Base-by-base conservation (phyloP, 2,113 vertebrate species). In the Elanoides forficatus region DNA sequence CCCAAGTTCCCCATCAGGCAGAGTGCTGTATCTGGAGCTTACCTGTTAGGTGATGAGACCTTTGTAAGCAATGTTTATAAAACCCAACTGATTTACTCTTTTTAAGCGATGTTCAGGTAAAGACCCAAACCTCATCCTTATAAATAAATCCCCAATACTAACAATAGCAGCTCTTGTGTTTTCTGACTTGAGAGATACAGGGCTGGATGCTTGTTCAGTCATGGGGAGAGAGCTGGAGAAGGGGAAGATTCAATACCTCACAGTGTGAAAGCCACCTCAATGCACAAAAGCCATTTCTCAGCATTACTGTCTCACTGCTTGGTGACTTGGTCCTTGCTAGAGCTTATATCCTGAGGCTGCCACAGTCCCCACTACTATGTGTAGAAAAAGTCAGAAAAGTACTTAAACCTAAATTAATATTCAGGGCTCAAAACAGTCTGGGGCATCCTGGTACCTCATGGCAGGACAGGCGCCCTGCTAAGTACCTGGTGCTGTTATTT, bases 111-210 rank as follows among this genome's bases (percentile, higher is more conserved):
- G 50, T 47, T 90, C 53, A 81, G 36, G 32, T 32, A 56, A 82
- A 72, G 13, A 62, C 42, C 21, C 25, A 58, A 84, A 53, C 3
- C 27, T 27, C 79, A 78, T 13, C 30, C 85, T 56, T 40, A 90
- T 4, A 90, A 97, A 96, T 95, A 94, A 97, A 97, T 14, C 9
- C 7, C 4, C 4, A 32, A 26, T 75, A 50, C 12, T 45, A 29
- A 60, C 29, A 26, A 5, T 13, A 40, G 79, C 1, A 11, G 13
- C 47, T 88, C 42, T 20, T 66, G 66, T 53, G 14, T 81, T 84
- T 83, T 81, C 38, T 84, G 2, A 32, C 25, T 43, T 11, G 59
- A 26, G 43, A 58, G 3, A 4, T 22, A 9, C 0, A 3, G 56
- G 30, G 15, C 18, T 42, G 45, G 22, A 23, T 6, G 14, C 18